These are phyloP conservation scores for Barnardius zonarius DNA, from an alignment of 2,113 vertebrate species.

Conservation along the genomic window DNA sequence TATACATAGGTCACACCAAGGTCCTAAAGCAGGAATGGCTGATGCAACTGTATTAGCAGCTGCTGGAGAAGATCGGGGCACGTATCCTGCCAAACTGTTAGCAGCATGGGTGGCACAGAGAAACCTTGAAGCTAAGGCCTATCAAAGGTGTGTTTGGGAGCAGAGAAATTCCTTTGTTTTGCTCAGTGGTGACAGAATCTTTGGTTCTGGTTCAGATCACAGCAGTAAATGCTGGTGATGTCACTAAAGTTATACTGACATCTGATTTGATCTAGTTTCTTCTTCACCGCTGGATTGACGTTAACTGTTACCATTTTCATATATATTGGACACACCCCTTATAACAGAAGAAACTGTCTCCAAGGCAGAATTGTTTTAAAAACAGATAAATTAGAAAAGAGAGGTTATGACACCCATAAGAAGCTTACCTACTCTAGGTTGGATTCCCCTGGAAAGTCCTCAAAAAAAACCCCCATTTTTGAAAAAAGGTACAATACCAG, in stretches of 20 bases:
- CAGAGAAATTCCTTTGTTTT: not conserved
- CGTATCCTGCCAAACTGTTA: not conserved
- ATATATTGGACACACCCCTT: not conserved
- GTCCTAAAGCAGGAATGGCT: not conserved
- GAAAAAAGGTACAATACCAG: not conserved
- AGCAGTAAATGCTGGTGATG: not conserved
- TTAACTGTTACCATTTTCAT: not conserved
- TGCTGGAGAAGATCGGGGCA: not conserved
- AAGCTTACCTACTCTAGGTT: not conserved
- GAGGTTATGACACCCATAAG: not conserved
- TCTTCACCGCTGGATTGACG: not conserved
- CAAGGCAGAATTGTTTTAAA: not conserved
- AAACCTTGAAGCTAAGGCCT: not conserved
- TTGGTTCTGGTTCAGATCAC: not conserved
- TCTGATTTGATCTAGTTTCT: not conserved
- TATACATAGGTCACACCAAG: not conserved
- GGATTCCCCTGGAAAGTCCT: not conserved
- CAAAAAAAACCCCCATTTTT: not conserved
- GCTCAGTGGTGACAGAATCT: not conserved
- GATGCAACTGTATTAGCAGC: not conserved
- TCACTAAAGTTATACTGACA: not conserved
- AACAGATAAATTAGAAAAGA: not conserved
- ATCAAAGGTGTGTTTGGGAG: not conserved
- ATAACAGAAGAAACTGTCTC: not conserved
- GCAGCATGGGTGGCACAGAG: not conserved